phyloP scores from a whole-genome alignment of 2,797 vertebrate genomes.

The Falco peregrinus region DNA sequence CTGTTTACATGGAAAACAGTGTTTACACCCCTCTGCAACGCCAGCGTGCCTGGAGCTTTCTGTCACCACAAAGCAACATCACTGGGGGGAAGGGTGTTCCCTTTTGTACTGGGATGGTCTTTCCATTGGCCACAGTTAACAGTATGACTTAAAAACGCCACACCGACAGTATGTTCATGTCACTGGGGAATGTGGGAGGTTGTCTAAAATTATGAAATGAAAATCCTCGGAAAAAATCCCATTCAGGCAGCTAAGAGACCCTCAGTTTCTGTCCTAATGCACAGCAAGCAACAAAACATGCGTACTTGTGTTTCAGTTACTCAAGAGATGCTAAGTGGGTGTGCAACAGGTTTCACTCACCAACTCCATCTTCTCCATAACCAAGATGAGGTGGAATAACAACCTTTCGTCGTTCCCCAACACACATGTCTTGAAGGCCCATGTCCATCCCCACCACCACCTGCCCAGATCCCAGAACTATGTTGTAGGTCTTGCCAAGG shows the following conservation, averaged over 20 bases:
- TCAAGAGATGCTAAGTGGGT: background rate
- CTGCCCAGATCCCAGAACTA: slow-evolving; percentile 92
- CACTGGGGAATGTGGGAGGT: background rate
- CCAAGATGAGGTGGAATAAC: slow-evolving; percentile 93
- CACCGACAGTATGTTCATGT: background rate
- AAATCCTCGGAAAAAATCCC: background rate
- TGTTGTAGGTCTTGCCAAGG: slow-evolving; percentile 94
- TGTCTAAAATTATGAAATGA: background rate
- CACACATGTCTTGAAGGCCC: slow-evolving; percentile 93
- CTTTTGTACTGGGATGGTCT: background rate
- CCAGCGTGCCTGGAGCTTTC: background rate
- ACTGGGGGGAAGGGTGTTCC: background rate
- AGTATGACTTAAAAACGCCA: background rate
- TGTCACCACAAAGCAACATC: background rate
- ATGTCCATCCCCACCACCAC: slow-evolving; percentile 95
- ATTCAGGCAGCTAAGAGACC: background rate
- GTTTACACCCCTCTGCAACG: background rate
- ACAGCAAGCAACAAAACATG: background rate
- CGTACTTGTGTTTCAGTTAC: background rate
- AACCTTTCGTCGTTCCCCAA: slow-evolving; percentile 88
- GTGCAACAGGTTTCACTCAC: slow-evolving; percentile 77
- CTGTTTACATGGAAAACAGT: background rate
- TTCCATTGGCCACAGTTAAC: background rate
- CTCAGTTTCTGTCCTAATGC: background rate
- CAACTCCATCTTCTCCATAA: slow-evolving; percentile 93